A percentile compares a stretch with the other conserved stretches of the same genome.
Conservation (phyloP, 2,797 vertebrate genomes). For the Arrhamphus sclerolepis region DNA sequence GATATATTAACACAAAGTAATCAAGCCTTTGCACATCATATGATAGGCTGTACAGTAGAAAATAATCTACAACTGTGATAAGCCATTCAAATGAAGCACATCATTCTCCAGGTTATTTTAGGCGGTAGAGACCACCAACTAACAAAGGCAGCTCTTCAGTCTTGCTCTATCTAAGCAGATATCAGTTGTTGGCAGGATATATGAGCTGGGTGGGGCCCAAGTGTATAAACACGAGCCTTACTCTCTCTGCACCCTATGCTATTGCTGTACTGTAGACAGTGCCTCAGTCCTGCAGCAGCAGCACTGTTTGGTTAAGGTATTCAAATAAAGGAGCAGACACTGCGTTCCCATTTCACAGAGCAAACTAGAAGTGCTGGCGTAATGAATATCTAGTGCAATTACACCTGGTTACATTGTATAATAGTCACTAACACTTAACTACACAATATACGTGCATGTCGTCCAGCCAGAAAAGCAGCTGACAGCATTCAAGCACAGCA, state of each 20-base stretch:
- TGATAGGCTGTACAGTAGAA: conserved; percentile 52
- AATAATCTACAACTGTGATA: conserved; percentile 62
- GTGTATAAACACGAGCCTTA: conserved; percentile 73
- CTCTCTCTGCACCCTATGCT: conserved; percentile 49
- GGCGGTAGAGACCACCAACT: conserved; percentile 71
- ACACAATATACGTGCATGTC: conserved; percentile 6
- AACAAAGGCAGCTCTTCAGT: conserved; percentile 76
- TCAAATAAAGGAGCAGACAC: conserved; percentile 77
- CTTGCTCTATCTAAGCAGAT: conserved; percentile 71
- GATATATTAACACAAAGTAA: conserved; percentile 56
- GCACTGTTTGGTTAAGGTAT: conserved; percentile 79
- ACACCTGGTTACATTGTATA: conserved; percentile 30
- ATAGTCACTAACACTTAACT: conserved; percentile 15
- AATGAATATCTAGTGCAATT: conserved; percentile 47
- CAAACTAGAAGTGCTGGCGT: conserved; percentile 55
- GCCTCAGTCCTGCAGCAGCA: conserved; percentile 45
- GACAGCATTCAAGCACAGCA: conserved; percentile 39
- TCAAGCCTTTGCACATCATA: conserved; percentile 49
- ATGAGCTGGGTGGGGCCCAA: conserved; percentile 78
- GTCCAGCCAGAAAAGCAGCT: conserved; percentile 27
- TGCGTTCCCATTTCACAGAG: conserved; percentile 69
- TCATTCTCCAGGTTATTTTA: conserved; percentile 67
- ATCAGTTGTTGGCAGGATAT: conserved; percentile 80
- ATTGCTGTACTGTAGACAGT: conserved; percentile 55
- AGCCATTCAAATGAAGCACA: conserved; percentile 69